Percentiles rank a stretch among this genome's conserved stretches.
These are phyloP conservation scores for Lacerta bilineata DNA, from an alignment of 2,797 vertebrate species.

Conservation along the genomic window DNA sequence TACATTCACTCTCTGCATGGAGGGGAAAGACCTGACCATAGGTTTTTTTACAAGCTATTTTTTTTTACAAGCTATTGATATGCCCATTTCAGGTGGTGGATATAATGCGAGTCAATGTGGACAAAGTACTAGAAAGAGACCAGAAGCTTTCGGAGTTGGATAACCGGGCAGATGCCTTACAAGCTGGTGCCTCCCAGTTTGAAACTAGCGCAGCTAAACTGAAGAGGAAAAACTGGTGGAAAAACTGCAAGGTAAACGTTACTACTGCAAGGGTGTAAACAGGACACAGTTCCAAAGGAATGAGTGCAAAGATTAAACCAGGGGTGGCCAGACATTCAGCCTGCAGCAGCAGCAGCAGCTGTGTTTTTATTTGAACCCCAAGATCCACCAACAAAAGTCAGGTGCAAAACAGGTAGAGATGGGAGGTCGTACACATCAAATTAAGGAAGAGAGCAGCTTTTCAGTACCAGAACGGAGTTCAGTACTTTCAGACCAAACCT, in stretches of 20 bases:
- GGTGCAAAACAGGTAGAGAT: no score
- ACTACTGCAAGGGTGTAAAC: not conserved
- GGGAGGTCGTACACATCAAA: no score
- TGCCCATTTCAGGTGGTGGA: constrained; percentile 77
- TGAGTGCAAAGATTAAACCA: not conserved
- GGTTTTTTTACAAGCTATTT: not conserved
- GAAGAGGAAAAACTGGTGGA: constrained; percentile 84
- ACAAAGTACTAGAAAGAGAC: constrained; percentile 81
- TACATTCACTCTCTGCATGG: not conserved
- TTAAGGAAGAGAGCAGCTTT: no score
- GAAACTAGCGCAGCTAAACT: constrained; percentile 81
- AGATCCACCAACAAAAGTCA: no score
- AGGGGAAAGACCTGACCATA: not conserved
- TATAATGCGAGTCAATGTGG: constrained; percentile 81
- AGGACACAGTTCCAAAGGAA: not conserved
- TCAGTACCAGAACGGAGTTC: no score
- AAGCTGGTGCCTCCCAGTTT: constrained; percentile 81
- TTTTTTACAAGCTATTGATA: not conserved
- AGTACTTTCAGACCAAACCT: no score
- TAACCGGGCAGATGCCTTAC: constrained; percentile 79
- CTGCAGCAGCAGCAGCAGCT: no score
- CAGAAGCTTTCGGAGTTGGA: constrained; percentile 80
- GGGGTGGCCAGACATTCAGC: no score
- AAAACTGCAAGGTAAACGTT: constrained; percentile 80
- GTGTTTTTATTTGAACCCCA: no score